Evolutionary conservation across 2,113 vertebrate genomes (phyloP).

Genomic region (Pongo pygmaeus): DNA sequence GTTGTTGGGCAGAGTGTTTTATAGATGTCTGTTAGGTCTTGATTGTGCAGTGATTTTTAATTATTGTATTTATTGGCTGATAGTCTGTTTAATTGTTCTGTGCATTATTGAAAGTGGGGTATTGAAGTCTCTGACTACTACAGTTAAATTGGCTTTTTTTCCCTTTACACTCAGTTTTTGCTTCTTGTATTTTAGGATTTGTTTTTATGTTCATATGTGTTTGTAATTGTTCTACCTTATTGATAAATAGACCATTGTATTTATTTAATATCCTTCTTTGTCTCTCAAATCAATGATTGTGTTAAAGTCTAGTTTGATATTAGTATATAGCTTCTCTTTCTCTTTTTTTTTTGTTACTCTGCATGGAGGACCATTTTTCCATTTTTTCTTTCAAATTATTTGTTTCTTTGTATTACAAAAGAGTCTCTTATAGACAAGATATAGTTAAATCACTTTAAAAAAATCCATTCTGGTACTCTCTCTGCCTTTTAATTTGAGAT

Average conservation of each 20-base stretch:
- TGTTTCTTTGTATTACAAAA: background rate
- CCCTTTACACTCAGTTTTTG: background rate
- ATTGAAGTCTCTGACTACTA: background rate
- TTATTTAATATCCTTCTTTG: background rate
- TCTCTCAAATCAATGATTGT: background rate
- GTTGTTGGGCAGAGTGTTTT: background rate
- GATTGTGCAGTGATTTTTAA: background rate
- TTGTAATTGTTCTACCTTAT: background rate
- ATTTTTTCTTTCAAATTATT: background rate
- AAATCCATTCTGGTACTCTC: background rate
- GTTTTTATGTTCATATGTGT: background rate
- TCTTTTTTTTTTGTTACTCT: background rate
- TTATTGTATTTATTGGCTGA: background rate
- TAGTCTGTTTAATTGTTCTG: background rate
- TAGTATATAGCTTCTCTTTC: background rate
- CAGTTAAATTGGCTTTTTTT: background rate
- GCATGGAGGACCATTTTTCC: background rate
- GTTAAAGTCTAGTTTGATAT: background rate
- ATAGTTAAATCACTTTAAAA: background rate
- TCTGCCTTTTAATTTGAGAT: background rate
- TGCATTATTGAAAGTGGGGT: background rate
- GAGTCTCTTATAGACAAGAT: background rate
- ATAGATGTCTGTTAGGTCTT: background rate
- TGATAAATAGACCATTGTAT: background rate
- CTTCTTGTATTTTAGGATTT: background rate